Evolutionary conservation across 2,113 vertebrate genomes (phyloP).

Genomic region (Cathartes aura): DNA sequence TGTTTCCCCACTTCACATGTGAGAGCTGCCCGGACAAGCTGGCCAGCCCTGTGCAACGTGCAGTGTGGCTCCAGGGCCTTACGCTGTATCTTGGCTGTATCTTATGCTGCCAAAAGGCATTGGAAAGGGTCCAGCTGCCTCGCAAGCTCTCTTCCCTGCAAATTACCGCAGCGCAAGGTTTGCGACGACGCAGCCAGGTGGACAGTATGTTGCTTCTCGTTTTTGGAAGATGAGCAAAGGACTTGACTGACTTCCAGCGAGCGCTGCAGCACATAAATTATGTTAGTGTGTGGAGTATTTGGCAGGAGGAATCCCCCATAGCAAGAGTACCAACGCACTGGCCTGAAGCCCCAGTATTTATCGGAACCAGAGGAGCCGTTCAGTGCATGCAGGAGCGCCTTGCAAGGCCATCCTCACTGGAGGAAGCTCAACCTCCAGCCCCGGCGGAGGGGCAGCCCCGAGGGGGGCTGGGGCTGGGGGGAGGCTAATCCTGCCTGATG

Average conservation of each 20-base stretch:
- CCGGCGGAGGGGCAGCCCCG: background rate
- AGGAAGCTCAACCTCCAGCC: background rate
- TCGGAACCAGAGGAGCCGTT: background rate
- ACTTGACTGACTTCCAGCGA: background rate
- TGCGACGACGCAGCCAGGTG: background rate
- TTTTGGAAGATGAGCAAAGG: background rate
- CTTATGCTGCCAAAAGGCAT: background rate
- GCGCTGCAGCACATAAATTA: background rate
- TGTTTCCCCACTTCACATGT: rapidly evolving
- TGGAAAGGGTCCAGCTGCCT: background rate
- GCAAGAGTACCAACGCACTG: background rate
- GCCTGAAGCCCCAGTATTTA: background rate
- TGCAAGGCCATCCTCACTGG: background rate
- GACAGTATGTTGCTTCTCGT: background rate
- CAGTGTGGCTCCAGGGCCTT: rapidly evolving
- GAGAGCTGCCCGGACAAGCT: background rate
- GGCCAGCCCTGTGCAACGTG: background rate
- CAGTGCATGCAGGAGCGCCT: background rate
- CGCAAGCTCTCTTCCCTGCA: background rate
- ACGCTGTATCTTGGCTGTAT: background rate
- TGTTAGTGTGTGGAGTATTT: background rate
- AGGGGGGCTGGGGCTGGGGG: background rate
- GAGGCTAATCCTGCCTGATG: background rate
- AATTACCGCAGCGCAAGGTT: background rate
- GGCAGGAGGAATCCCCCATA: background rate